Conservation (phyloP, 2,888 invertebrate genomes). For the Pyrocoelia pectoralis region DNA sequence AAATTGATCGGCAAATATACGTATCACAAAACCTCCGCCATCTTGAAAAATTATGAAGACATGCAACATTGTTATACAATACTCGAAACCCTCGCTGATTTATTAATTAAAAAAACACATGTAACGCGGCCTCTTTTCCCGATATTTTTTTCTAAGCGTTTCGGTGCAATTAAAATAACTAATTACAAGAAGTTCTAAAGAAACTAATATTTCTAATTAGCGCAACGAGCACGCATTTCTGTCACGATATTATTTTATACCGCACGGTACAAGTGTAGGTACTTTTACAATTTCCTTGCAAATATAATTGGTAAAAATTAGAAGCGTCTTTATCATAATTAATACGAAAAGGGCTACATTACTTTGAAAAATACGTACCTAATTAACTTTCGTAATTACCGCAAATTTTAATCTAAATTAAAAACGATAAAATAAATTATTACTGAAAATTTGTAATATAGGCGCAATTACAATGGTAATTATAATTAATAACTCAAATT, state of each 20-base stretch:
- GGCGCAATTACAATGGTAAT: too few relatives aligned
- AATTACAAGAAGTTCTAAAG: slow-evolving; percentile 34
- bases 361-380: too few relatives aligned
- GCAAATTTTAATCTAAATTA: too few relatives aligned
- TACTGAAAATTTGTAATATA: too few relatives aligned
- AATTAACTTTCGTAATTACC: too few relatives aligned
- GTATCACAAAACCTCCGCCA: slow-evolving; percentile 38
- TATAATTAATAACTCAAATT: too few relatives aligned
- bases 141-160: not conserved
- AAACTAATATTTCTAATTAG: slow-evolving; percentile 38
- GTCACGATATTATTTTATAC: slow-evolving; percentile 26
- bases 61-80: slow-evolving; percentile 9
- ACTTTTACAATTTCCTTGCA: not conserved
- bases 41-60: slow-evolving; percentile 31
- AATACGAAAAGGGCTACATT: not conserved
- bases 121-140: slow-evolving; percentile 1
- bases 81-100: not conserved
- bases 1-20: slow-evolving; percentile 46
- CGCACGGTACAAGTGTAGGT: not conserved
- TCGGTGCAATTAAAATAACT: slow-evolving; percentile 8
- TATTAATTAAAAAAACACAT: slow-evolving; percentile 2
- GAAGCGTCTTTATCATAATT: slow-evolving; percentile 1
- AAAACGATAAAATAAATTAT: too few relatives aligned
- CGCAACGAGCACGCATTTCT: slow-evolving; percentile 27
- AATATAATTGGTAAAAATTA: not conserved